Evolutionary conservation across 2,888 invertebrate species (phyloP).

Genomic region (Esperia sulphurella): DNA sequence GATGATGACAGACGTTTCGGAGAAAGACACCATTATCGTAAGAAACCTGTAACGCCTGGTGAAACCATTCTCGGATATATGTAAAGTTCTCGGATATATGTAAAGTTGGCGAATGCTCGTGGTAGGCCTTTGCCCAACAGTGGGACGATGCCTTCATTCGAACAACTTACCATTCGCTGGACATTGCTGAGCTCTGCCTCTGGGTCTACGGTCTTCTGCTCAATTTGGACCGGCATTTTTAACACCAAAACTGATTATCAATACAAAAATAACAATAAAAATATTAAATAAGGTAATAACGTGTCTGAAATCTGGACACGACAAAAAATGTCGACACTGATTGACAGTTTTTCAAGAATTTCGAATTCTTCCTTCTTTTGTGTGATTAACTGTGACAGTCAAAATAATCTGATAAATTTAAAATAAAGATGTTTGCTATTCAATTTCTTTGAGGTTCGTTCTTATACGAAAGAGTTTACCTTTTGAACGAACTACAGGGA

Average conservation of each 20-base stretch:
- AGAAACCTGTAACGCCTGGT: too few relatives aligned
- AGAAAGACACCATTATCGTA: too few relatives aligned
- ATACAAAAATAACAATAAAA: neutral
- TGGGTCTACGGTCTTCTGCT: constrained; percentile 60
- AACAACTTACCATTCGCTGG: constrained; percentile 48
- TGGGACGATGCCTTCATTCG: too few relatives aligned
- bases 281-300: neutral
- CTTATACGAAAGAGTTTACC: too few relatives aligned
- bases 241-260: neutral
- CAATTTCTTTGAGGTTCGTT: neutral
- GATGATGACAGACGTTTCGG: too few relatives aligned
- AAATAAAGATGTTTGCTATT: too few relatives aligned
- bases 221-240: constrained; percentile 54
- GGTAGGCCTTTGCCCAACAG: too few relatives aligned
- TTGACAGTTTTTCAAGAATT: neutral
- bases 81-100: too few relatives aligned
- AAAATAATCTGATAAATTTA: neutral
- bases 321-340: neutral
- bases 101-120: too few relatives aligned
- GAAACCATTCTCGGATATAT: too few relatives aligned
- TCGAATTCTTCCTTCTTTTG: neutral
- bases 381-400: neutral
- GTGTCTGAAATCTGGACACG: neutral
- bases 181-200: constrained; percentile 71
- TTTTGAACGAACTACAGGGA: too few relatives aligned